A percentile compares a stretch with the other conserved stretches of the same genome.
phyloP scores from a whole-genome alignment of 2,888 invertebrate genomes.

The Cerceris ruficornis region DNA sequence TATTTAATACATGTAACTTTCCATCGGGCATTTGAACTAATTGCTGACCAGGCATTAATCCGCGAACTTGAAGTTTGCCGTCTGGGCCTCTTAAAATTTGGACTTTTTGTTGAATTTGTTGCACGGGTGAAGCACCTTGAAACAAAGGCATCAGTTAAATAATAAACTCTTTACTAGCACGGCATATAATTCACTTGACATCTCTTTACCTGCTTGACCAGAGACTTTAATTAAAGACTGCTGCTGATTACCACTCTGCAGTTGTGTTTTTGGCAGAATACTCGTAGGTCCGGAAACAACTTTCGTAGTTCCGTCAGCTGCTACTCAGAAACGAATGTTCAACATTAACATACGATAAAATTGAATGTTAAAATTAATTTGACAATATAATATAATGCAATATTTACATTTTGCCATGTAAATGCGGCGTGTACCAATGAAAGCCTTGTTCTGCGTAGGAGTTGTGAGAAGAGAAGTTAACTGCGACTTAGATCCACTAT shows the following conservation, averaged over 20 bases:
- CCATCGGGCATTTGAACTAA: constrained; percentile 96
- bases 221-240: constrained; percentile 83
- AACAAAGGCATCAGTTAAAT: neutral
- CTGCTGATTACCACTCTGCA: constrained; percentile 79
- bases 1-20: constrained; percentile 92
- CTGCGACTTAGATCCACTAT: constrained; percentile 85
- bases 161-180: neutral
- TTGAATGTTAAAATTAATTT: constrained; percentile 4
- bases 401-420: constrained; percentile 88
- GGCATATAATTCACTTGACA: neutral
- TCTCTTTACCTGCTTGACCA: constrained; percentile 71
- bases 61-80: constrained; percentile 95
- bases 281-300: constrained; percentile 85
- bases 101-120: constrained; percentile 87
- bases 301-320: constrained; percentile 86
- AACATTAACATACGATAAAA: constrained; percentile 5
- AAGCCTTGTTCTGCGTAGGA: constrained; percentile 85
- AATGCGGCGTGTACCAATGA: constrained; percentile 86
- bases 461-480: constrained; percentile 87
- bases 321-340: constrained; percentile 57
- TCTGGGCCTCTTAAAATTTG: constrained; percentile 95
- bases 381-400: neutral
- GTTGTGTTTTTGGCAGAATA: constrained; percentile 83
- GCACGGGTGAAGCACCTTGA: constrained; percentile 71
- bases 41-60: constrained; percentile 95